These are phyloP conservation scores for Gymnarchus niloticus DNA, from an alignment of 2,113 vertebrate species.

Conservation along the genomic window DNA sequence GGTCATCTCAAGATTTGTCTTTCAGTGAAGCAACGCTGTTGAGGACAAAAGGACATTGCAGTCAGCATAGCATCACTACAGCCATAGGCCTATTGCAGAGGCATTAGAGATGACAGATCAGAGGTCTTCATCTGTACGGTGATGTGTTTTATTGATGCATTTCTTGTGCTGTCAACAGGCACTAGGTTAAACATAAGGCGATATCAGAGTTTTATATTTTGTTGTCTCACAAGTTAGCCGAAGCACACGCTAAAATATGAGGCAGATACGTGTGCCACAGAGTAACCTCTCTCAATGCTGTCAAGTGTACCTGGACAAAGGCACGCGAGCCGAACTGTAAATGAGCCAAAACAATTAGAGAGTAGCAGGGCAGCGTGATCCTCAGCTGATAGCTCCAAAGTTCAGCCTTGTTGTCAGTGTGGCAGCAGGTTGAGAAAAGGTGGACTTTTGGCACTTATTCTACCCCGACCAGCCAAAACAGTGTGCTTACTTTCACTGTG, in stretches of 20 bases:
- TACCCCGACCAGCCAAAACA: not conserved
- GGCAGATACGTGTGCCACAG: not conserved
- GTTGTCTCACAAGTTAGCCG: not conserved
- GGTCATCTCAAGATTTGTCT: not conserved
- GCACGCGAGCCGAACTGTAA: not conserved
- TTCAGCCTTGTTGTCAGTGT: constrained; percentile 12
- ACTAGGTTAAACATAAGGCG: not conserved
- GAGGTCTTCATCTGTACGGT: not conserved
- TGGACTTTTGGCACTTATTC: not conserved
- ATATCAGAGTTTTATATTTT: not conserved
- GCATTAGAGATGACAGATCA: not conserved
- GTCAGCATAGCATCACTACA: not conserved
- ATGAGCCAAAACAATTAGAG: not conserved
- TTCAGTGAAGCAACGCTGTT: not conserved
- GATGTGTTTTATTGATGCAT: no score
- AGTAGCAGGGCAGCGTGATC: not conserved
- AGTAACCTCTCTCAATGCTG: no score
- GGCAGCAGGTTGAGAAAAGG: not conserved
- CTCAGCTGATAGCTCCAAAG: not conserved
- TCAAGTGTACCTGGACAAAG: not conserved
- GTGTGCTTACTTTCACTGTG: not conserved
- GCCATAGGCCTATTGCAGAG: not conserved
- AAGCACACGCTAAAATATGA: not conserved
- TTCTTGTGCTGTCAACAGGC: not conserved
- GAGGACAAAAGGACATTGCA: not conserved